Evolutionary conservation across 2,797 vertebrate species (phyloP), one percentile per base, ranked within the genome.

Genomic region (Salmo trutta): DNA sequence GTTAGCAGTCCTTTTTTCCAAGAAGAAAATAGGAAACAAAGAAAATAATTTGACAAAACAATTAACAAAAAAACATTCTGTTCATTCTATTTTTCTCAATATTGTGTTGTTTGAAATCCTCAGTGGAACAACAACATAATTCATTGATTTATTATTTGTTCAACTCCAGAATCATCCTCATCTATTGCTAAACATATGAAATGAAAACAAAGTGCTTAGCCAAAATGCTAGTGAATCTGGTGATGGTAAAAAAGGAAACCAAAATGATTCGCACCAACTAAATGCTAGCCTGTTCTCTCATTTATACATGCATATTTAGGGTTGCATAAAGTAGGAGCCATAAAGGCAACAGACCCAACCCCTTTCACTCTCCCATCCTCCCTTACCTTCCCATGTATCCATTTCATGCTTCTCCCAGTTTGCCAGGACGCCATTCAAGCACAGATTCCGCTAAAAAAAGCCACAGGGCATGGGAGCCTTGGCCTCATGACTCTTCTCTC

Each of bases 301-400:
- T 71, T 76, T 41, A 78, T 16, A 82, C 5, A 72, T 59, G 19
- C 56, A 1, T 31, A 71, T 72, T 71, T 71, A 51, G 16, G 0
- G 65, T 68, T n/a, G 59, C 14, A 52, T 74, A 7, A 91, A 72
- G 24, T 62, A 79, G 36, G 51, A 10, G 12, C 14, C 16, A 36
- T 69, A 29, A 79, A 82, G 77, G 29, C 33, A 80, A 64, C 3
- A 81, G 66, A 80, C 56, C 56, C 19, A 62, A 5, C 64, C 69
- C 41, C 75, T 59, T 72, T 29, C 47, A 53, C 75, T 68, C 53
- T 27, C 54, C 0, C 19, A 41, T 62, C 41, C 2, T 47, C 31
- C 71, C 93, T 95, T 95, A 97, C 97, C 96, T 96, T 97, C 96
- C 97, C 96, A 97, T 93, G 96, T 94, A 92, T 98, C 96, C 97